These are phyloP conservation scores for Mythimna loreyi DNA, from an alignment of 2,888 invertebrate species.

Conservation along the genomic window DNA sequence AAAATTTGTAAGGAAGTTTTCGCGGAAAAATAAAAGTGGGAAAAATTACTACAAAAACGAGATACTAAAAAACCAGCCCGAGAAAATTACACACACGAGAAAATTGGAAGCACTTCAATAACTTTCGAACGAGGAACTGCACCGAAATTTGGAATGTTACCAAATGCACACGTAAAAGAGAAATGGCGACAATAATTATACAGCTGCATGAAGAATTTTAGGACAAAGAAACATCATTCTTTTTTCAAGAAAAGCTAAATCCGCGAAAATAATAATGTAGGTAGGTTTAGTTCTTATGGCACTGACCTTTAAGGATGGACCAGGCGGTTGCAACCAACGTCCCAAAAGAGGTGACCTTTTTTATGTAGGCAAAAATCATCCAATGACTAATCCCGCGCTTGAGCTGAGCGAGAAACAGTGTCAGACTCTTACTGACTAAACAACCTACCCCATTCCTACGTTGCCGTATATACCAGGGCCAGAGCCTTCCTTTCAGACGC, in stretches of 20 bases:
- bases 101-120: constrained; percentile 61
- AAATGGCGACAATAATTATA: constrained; percentile 35
- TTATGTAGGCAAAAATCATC: too few species aligned
- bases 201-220: constrained; percentile 33
- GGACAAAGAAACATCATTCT: constrained; percentile 52
- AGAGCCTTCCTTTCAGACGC: too few species aligned
- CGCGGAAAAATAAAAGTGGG: too few species aligned
- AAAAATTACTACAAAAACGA: constrained; percentile 5
- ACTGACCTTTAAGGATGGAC: constrained; percentile 52
- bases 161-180: constrained; percentile 52
- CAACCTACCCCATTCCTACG: too few species aligned
- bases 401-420: too few species aligned
- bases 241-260: constrained; percentile 37
- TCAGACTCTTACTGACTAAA: too few species aligned
- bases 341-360: too few species aligned
- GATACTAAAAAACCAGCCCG: neutral
- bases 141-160: constrained; percentile 58
- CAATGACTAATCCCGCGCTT: too few species aligned
- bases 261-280: neutral
- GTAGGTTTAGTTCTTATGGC: constrained; percentile 1
- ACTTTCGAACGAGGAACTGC: constrained; percentile 41
- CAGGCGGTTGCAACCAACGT: too few species aligned
- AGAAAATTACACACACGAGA: too few species aligned
- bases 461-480: too few species aligned
- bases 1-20: too few species aligned